Evolutionary conservation across 64 coral and sea anemone species (phyloP), one percentile per base, ranked within the genome.

Genomic region (Montipora capricornis): DNA sequence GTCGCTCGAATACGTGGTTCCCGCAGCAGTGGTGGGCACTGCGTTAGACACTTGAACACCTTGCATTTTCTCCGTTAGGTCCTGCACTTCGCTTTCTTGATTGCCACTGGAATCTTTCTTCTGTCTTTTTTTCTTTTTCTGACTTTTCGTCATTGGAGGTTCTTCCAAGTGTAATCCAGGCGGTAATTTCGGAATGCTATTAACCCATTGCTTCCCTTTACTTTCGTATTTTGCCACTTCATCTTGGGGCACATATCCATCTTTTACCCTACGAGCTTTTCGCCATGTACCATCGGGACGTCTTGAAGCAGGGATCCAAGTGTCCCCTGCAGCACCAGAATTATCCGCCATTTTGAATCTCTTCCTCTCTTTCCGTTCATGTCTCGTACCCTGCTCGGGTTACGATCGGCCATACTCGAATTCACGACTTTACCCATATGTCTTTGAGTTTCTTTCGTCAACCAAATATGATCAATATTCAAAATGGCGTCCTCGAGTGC

Each of bases 191-290:
- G 92, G 90, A 20, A 80, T 80, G 5, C 87, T 94, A 57, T 95
- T 92, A 46, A 82, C 79, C 98, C 98, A 99, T 29, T 99, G 89
- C 71, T 94, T 99, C 47, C 98, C 98, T 87, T 99, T 99, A 68
- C 98, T 99, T 87, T 99, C 95, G 76, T 99, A 99, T 90, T 96
- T 96, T 73, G 96, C 92, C 46, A 94, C 95, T 77, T 99, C 98
- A 90, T 99, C 98, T 53, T 92, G 98, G 49, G 98, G 98, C 29
- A 99, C 92, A 46, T 94, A 99, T 10, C 98, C 98, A 90, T 96
- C 98, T 61, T 96, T 99, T n/a, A 99, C 95, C 83, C 95, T 89
- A 10, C 92, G 89, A 22, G 98, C 92, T 76, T 99, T 99, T 70
- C 98, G 91, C 98, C 98, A 99, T 37, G 89, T 96, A 6, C 98